These are phyloP conservation scores for Drosophila cardini DNA, from an alignment of 1,140 invertebrate genomes.

Conservation along the genomic window DNA sequence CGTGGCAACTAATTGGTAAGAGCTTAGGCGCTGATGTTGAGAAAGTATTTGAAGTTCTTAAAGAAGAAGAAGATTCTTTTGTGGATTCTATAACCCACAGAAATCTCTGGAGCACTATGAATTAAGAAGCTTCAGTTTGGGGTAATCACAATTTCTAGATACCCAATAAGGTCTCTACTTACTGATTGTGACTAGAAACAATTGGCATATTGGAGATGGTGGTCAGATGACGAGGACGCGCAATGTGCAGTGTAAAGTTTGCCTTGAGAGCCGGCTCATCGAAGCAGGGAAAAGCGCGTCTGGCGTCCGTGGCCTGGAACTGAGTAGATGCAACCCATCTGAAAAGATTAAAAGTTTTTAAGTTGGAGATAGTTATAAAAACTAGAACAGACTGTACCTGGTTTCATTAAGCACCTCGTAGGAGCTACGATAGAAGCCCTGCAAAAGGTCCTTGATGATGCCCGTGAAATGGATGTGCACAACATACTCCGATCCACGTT, in stretches of 20 bases:
- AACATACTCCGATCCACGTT: conserved; percentile 87
- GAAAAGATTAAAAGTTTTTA: conserved; percentile 12
- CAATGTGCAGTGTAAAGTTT: conserved; percentile 92
- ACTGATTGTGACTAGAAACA: conserved; percentile 60
- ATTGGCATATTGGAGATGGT: conserved; percentile 92
- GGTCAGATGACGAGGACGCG: conserved; percentile 89
- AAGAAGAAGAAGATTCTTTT: too few species aligned
- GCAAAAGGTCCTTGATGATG: conserved; percentile 90
- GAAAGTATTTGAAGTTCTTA: too few species aligned
- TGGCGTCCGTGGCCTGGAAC: conserved; percentile 95
- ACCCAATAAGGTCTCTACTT: conserved; percentile 12
- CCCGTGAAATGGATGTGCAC: conserved; percentile 90
- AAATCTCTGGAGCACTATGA: too few species aligned
- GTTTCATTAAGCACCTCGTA: conserved; percentile 90
- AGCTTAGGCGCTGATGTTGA: too few species aligned
- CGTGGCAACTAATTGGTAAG: too few species aligned
- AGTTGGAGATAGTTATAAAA: not conserved
- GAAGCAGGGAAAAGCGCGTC: conserved; percentile 96
- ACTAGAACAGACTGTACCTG: conserved; percentile 85
- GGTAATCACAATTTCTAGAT: too few species aligned
- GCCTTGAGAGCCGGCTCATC: conserved; percentile 97
- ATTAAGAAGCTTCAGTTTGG: too few species aligned
- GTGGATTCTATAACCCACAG: too few species aligned
- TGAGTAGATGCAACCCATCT: conserved; percentile 94
- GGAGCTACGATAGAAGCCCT: conserved; percentile 95